Evolutionary conservation across 92 coral and sea anemone genomes (phyloP), one percentile per base, ranked within the genome.

Genomic region (Isaurus tuberculatus): DNA sequence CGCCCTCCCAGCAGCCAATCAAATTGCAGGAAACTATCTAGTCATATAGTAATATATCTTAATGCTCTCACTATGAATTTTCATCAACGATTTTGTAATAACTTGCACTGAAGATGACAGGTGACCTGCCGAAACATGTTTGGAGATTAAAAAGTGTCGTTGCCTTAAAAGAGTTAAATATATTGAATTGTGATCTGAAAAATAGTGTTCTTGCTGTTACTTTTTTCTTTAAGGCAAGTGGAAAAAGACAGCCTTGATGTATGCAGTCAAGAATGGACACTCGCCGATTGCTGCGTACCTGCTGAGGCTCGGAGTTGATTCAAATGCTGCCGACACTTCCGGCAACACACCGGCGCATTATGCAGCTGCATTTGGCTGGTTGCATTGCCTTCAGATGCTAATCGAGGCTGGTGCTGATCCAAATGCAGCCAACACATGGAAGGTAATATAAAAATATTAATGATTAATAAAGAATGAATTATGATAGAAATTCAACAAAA

Each of bases 281-380:
- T 93, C 97, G 2, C 83, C 88, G 4, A 73, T 93, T 64, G 97
- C 89, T 25, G 97, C 97, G 1, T 91, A 79, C 71, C 86, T 93
- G 30, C 86, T 93, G 43, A 89, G 91, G 57, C 79, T 84, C 66
- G 97, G 97, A 22, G 94, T 93, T 22, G 85, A 93, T 70, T 91
- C 94, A 3, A 88, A 87, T 81, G 92, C 89, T 11, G 85, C 70
- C 1, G 97, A 93, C 75, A 93, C 97, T 0, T 93, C 97, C 25
- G 92, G 94, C 44, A 93, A 93, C 61, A 90, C 97, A 25, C 91
- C 97, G n/a, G 78, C 87, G 0, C 97, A 93, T 85, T 93, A 93
- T 74, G 97, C 97, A 32, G 94, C 97, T 29, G 97, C 92, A 11
- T 93, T 85, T 88, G 97, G 97, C 64, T 93, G 97, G 97, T 82